phyloP scores from a whole-genome alignment of 2,113 vertebrate genomes.

The Gobio gobio region DNA sequence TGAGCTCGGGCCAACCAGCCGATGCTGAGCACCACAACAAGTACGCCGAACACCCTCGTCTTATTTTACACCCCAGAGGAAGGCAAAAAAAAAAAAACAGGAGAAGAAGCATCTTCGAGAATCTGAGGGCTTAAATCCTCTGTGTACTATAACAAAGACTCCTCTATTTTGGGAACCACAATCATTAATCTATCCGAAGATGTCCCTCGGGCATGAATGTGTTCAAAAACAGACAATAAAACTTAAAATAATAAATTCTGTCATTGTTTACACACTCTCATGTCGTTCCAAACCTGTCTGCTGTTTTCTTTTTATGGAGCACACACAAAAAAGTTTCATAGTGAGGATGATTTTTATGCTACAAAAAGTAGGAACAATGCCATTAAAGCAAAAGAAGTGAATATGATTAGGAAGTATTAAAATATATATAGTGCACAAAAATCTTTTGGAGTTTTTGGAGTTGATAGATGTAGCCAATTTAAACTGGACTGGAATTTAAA shows the following conservation, averaged over 20 bases:
- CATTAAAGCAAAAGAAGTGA: not conserved
- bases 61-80: not conserved
- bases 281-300: not conserved
- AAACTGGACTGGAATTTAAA: no score
- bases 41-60: not conserved
- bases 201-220: not conserved
- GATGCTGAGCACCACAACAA: constrained; percentile 9
- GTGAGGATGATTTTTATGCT: not conserved
- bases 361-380: not conserved
- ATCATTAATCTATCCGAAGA: constrained; percentile 8
- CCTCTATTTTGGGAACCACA: constrained; percentile 25
- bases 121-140: not conserved
- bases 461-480: no score
- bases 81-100: not conserved
- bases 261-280: not conserved
- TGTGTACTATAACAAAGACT: constrained; percentile 14
- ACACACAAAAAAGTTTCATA: not conserved
- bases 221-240: constrained; percentile 1
- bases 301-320: not conserved
- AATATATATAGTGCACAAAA: not conserved
- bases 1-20: constrained; percentile 23
- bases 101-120: not conserved
- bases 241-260: constrained; percentile 12
- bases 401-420: not conserved
- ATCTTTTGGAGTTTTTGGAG: no score